Evolutionary conservation across 1,140 invertebrate genomes (phyloP), one percentile per base, ranked within the genome.

Genomic region (Limonius californicus): DNA sequence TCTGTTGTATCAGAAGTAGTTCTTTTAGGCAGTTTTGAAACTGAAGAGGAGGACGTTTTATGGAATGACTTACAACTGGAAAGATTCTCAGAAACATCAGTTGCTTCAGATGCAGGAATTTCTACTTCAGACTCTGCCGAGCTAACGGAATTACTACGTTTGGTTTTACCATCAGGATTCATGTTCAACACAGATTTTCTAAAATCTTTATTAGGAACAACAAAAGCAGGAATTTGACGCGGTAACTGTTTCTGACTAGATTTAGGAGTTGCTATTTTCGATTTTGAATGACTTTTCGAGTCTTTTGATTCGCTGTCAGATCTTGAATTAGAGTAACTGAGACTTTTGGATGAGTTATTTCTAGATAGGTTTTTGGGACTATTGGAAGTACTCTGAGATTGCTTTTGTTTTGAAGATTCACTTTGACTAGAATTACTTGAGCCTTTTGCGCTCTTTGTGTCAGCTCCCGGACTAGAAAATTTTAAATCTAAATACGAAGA

Each of bases 181-280:
- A 88, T 88, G 72, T 90, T 91, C 7, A 90, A 73, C 0, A 85
- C 83, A 0, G 88, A 89, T 73, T 91, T 90, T 9, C 88, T 79
- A 69, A 89, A 89, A 71, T 90, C 88, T 76, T 90, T 89, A 72
- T 89, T 89, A 7, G 45, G 45, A 6, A 50, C 6, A 4, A 19
- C 19, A 19, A 50, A 50, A 11, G 3, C 12, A 23, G 85, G 85
- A 39, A 83, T 77, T 67, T 82, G 81, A 0, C 85, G 86, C 35
- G 85, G 85, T 53, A 84, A 72, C 62, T 81, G 78, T 58, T 71
- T 75, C 15, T 15, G 45, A 42, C 69, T 60, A 35, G 55, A 43
- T 56, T 72, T 72, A 32, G 71, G 66, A 8, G 72, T 65, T 3
- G 68, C n/a, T 32, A 70, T 42, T 66, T 73, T 75, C 9, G 67